Conservation (phyloP, 30 jellyfish, hydroid and myxozoan species). For the Sanderia malayensis region DNA sequence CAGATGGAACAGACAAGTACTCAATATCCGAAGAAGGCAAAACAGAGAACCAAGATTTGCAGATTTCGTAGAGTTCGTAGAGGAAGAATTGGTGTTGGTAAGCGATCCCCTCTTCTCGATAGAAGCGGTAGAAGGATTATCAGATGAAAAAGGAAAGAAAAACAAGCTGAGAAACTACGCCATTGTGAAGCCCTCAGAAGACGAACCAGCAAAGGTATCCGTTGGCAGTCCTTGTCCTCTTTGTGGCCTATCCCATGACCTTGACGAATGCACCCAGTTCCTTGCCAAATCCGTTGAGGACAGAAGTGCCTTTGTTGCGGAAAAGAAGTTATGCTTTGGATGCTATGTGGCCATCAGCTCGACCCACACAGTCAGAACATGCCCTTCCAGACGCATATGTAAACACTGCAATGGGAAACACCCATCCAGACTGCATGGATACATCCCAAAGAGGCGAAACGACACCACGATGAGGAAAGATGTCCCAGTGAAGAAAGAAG, state of each 20-base stretch:
- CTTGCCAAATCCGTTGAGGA: conserved; percentile 4
- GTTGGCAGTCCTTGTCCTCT: conserved; percentile 7
- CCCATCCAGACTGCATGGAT: conserved; percentile 48
- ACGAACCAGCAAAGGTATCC: background rate
- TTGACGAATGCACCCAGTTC: conserved; percentile 12
- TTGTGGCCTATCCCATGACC: conserved; percentile 13
- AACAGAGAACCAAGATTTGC: conserved; percentile 10
- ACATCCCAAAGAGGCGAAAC: background rate
- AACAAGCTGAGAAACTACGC: conserved; percentile 11
- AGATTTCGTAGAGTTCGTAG: conserved; percentile 4
- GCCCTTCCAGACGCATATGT: conserved; percentile 18
- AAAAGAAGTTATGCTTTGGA: conserved; percentile 19
- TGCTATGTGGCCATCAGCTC: conserved; percentile 7
- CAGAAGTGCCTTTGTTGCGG: background rate
- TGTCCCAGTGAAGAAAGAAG: background rate
- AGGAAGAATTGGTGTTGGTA: conserved; percentile 4
- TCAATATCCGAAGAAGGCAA: background rate
- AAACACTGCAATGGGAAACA: conserved; percentile 15
- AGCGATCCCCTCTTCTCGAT: conserved; percentile 6
- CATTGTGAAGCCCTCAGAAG: background rate
- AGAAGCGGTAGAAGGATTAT: conserved; percentile 9
- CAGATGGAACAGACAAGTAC: conserved; percentile 26
- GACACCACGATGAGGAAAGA: background rate
- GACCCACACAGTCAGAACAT: conserved; percentile 18
- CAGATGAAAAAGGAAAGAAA: background rate